Conservation (phyloP, 2,113 vertebrate genomes). For the Siniperca chuatsi region DNA sequence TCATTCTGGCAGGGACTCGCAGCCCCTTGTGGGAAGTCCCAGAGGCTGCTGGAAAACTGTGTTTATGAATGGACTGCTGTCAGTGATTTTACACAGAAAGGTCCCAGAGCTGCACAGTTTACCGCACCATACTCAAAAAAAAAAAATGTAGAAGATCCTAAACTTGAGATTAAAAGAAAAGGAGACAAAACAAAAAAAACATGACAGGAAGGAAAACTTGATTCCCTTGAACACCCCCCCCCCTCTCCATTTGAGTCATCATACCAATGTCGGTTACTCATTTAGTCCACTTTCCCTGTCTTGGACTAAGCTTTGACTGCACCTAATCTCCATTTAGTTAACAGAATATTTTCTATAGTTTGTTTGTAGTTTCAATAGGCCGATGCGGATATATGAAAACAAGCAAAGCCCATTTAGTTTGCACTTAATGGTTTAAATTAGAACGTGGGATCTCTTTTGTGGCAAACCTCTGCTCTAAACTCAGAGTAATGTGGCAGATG, state of each 20-base stretch:
- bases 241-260: slow-evolving; percentile 60
- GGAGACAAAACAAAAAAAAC: neutral
- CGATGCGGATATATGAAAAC: neutral
- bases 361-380: slow-evolving; percentile 3
- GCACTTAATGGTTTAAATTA: neutral
- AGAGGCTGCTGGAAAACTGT: slow-evolving; percentile 69
- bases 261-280: slow-evolving; percentile 70
- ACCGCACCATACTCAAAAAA: neutral
- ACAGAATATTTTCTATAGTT: slow-evolving; percentile 42
- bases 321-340: slow-evolving; percentile 68
- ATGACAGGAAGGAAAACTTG: slow-evolving; percentile 36
- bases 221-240: neutral
- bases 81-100: slow-evolving; percentile 52
- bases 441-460: neutral
- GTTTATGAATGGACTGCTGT: slow-evolving; percentile 78
- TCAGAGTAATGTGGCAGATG: neutral
- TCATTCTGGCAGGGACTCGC: slow-evolving; percentile 63
- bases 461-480: neutral
- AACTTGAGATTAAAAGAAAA: slow-evolving; percentile 1
- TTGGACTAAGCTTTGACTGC: slow-evolving; percentile 53
- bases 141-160: neutral
- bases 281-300: slow-evolving; percentile 53
- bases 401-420: neutral
- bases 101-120: slow-evolving; percentile 30
- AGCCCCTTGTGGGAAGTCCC: slow-evolving; percentile 73